Evolutionary conservation across 1,140 invertebrate species (phyloP), one percentile per base, ranked within the genome.

Genomic region (Antheraea pernyi): DNA sequence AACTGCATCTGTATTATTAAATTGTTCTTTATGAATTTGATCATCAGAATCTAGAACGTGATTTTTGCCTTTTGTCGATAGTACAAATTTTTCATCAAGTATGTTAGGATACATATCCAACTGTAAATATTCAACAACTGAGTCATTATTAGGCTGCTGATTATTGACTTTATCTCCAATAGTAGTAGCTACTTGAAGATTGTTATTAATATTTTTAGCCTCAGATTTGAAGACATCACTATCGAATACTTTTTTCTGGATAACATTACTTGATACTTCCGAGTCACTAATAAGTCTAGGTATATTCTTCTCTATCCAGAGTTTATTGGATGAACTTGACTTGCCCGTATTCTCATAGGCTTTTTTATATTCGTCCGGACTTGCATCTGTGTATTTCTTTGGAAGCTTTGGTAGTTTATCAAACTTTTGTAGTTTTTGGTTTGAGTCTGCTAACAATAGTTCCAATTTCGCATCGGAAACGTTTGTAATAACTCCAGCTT

Each of bases 401-500:
- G 16, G 46, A 53, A 13, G 6, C 16, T 16, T 53, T 53, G 46
- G 16, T n/a, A 53, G 13, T 16, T 53, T 53, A 13, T 53, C 16
- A 16, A 53, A 10, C 46, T 53, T 53, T 16, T 53, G 9, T 53
- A 53, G 10, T 16, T 53, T 53, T n/a, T 53, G 9, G 13, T 16
- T 53, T 53, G 46, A 11, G 0, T 53, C 7, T 53, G 16, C 0
- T 53, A 53, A 16, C 7, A n/a, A 53, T 53, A 11, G 0, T 6
- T 53, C 16, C 46, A n/a, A 53, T 53, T 53, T 16, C 16, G 16
- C 0, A 13, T 37, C 9, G 0, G 30, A 30, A 37, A 30, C 61
- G 37, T 18, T 36, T 16, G 61, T 63, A n/a, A 63, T 63, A 11
- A 63, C 30, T 36, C 61, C 61, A 7, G 61, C 61, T 36, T 63